A percentile compares a stretch with the other conserved stretches of the same genome.
phyloP scores from a whole-genome alignment of 2,797 vertebrate genomes.

The Pitangus sulphuratus region DNA sequence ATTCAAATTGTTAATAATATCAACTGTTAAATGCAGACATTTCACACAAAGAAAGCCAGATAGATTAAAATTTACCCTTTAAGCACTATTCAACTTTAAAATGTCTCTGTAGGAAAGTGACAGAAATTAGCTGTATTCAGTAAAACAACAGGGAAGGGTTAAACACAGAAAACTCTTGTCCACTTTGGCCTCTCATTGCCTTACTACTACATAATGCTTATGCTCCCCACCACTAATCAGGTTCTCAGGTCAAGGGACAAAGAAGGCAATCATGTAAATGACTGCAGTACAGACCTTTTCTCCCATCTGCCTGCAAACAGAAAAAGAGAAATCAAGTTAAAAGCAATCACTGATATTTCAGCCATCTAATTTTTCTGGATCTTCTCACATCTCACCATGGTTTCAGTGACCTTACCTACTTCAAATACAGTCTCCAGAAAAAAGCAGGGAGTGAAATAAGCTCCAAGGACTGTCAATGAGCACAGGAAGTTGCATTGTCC shows the following conservation, averaged over 20 bases:
- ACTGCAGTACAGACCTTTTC: constrained; percentile 6
- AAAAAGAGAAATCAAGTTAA: constrained; percentile 24
- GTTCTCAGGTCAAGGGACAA: constrained; percentile 36
- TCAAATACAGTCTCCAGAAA: constrained; percentile 36
- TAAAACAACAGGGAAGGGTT: neutral
- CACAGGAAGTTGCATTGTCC: constrained; percentile 22
- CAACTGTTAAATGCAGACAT: neutral
- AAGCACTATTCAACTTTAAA: constrained; percentile 8
- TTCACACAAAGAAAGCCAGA: neutral
- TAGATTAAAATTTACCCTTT: neutral
- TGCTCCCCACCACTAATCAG: neutral
- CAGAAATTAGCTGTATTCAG: constrained; percentile 39
- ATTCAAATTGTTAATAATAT: constrained; percentile 34
- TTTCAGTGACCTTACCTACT: constrained; percentile 33
- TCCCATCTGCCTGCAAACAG: constrained; percentile 34
- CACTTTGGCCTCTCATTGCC: neutral
- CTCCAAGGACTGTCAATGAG: neutral
- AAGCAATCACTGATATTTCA: constrained; percentile 10
- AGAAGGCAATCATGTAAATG: constrained; percentile 44
- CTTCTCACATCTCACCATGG: neutral
- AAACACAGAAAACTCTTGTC: constrained; percentile 9
- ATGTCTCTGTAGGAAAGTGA: neutral
- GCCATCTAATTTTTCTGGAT: constrained; percentile 27
- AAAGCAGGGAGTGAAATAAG: constrained; percentile 22
- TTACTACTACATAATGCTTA: neutral